Evolutionary conservation across 2,113 vertebrate genomes (phyloP), one percentile per base, ranked within the genome.

Genomic region (Engraulis encrasicolus): DNA sequence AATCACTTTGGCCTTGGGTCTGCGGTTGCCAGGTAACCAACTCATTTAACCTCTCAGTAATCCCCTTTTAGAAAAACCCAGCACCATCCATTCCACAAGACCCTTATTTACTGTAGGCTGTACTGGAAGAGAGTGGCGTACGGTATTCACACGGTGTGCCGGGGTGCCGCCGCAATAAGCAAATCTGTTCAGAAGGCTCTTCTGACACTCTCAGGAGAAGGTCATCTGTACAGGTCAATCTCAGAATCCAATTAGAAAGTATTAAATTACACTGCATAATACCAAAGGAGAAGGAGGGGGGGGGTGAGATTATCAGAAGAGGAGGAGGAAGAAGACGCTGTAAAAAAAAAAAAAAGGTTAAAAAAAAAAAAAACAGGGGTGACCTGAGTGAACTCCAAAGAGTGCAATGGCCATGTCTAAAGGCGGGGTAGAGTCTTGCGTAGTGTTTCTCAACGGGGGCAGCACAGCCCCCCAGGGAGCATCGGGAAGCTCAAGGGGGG

Each of bases 11-110:
- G 77, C 78, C 58, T 82, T 80, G n/a, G 36, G 17, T 27, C 19
- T 84, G 37, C 83, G 48, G 83, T 89, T 17, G 20, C 81, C 78
- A 15, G 45, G 88, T 84, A 89, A 91, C 45, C 14, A 19, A 40
- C 1, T 84, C 27, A 66, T 85, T 85, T 84, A 45, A 27, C 82
- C 71, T 81, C 85, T 91, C 89, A 87, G 80, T 87, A 78, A 27
- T 37, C 48, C 87, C 71, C 87, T 84, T 74, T 52, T 50, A 45
- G 83, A n/a, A 83, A 86, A 89, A 58, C 48, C 79, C 85, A 82
- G 82, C 38, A 88, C 83, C 17, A 82, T 87, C 83, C 66, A 81
- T 85, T 81, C 81, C 58, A 80, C 49, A 78, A 77, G 82, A 80
- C n/a, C 58, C 23, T 66, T 66, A 66, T 66, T 66, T 31, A 66